A percentile compares a stretch with the other conserved stretches of the same genome.
Conservation (phyloP, 2,888 invertebrate species). For the Chloroclystis v-ata region DNA sequence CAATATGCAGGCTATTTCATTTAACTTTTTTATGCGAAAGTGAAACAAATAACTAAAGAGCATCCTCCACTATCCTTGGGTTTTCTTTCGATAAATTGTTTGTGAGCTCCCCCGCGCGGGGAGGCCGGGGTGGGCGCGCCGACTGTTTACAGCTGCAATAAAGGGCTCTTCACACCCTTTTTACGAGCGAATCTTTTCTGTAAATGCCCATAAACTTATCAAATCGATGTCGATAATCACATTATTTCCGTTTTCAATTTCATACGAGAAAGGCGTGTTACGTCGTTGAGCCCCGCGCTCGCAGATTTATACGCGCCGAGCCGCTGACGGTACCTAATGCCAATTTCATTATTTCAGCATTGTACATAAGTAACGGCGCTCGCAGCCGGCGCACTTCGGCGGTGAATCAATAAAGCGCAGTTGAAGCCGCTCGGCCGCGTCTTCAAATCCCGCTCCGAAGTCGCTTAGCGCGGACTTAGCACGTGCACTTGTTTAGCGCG, state of each 20-base stretch:
- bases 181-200: constrained; percentile 23
- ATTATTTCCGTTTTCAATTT: constrained; percentile 13
- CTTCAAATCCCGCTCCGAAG: too few species aligned
- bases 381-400: too few species aligned
- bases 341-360: too few species aligned
- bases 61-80: constrained; percentile 9
- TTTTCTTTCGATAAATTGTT: constrained; percentile 6
- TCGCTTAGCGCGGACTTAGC: neutral
- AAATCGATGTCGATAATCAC: constrained; percentile 24
- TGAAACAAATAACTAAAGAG: constrained; percentile 11
- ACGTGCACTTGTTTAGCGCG: neutral
- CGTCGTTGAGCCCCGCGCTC: constrained; percentile 32
- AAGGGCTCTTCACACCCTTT: constrained; percentile 17
- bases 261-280: constrained; percentile 13
- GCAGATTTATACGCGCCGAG: constrained; percentile 35
- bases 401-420: too few species aligned
- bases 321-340: too few species aligned
- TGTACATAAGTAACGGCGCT: too few species aligned
- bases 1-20: constrained; percentile 14
- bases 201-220: constrained; percentile 24
- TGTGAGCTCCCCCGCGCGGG: neutral
- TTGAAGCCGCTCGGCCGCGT: constrained; percentile 6
- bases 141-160: constrained; percentile 20
- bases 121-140: neutral
- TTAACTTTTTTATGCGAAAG: constrained; percentile 18